Evolutionary conservation across 2,113 vertebrate species (phyloP), one percentile per base, ranked within the genome.

Genomic region (Phalacrocorax brasilianus): DNA sequence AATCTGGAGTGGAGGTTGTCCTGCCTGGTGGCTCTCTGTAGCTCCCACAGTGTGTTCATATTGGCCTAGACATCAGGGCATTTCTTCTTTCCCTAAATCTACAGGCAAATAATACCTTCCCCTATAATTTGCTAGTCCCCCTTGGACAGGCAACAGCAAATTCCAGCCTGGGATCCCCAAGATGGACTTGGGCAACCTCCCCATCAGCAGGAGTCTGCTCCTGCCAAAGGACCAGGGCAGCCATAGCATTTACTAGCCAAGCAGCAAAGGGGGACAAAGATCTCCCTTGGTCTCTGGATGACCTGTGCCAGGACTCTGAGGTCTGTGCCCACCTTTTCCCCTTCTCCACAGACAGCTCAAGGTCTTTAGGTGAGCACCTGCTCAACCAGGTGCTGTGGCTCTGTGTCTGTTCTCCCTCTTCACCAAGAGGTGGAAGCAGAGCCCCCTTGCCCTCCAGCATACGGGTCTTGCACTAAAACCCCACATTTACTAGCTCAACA

Each of bases 281-380:
- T 52, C 2, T 13, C 5, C 17, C n/a, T 40, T 14, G 49, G 40
- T 67, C 12, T 74, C 35, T 66, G 74, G 30, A 15, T 78, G 55
- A 22, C 28, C 67, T 12, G 6, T 76, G 59, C 47, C 42, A 44
- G 42, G 20, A 45, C 26, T 19, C 32, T 26, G 63, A 50, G 38
- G 3, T 50, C 47, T 42, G 35, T 32, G 28, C 28, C 40, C n/a
- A 38, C 16, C 22, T 62, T 67, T n/a, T 5, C 44, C 13, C 30
- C 6, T 63, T 84, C 55, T 70, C 52, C 1, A 0, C 4, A 19
- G 45, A 2, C 30, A 66, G 21, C 42, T 28, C 0, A 0, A 70
- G 16, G 16, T 65, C 49, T 63, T 49, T 58, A 76, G 58, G 63
- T 53, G 42, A 72, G 27, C 53, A 26, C 52, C 40, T 9, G 12